Conservation (phyloP, 2,797 vertebrate species). For the Columba guinea region DNA sequence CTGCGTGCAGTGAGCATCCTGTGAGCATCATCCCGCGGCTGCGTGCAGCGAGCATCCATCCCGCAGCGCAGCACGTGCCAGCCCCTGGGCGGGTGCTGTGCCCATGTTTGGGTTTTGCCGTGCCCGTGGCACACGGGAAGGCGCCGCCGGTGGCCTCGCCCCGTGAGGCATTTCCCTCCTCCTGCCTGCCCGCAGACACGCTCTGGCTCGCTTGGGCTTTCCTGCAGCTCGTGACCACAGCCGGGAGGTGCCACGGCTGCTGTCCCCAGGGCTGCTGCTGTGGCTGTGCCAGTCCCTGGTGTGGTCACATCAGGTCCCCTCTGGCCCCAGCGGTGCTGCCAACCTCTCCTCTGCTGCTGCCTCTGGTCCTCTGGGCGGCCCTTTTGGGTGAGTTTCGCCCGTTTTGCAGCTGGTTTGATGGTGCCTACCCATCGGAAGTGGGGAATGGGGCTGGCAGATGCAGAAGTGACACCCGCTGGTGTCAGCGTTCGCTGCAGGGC, state of each 20-base stretch:
- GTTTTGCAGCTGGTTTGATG: background rate
- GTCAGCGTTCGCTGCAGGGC: background rate
- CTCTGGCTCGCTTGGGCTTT: background rate
- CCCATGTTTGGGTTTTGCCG: background rate
- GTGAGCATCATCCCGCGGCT: background rate
- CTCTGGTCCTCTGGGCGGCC: background rate
- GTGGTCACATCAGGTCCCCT: background rate
- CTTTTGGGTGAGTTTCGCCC: background rate
- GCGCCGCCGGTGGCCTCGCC: background rate
- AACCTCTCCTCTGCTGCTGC: background rate
- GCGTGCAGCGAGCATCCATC: background rate
- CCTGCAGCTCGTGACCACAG: background rate
- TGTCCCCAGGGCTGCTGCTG: background rate
- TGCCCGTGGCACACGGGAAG: accelerated
- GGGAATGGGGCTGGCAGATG: background rate
- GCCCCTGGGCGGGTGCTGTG: background rate
- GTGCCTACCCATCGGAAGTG: background rate
- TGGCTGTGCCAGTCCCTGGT: accelerated
- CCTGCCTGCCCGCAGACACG: background rate
- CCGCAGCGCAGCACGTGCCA: accelerated
- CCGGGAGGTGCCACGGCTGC: background rate
- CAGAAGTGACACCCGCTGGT: accelerated
- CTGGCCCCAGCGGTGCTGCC: background rate
- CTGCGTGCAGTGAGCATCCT: background rate
- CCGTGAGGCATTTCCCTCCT: background rate